A percentile compares a stretch with the other conserved stretches of the same genome.
phyloP scores from a whole-genome alignment of 2,797 vertebrate species.

The Salmo trutta region DNA sequence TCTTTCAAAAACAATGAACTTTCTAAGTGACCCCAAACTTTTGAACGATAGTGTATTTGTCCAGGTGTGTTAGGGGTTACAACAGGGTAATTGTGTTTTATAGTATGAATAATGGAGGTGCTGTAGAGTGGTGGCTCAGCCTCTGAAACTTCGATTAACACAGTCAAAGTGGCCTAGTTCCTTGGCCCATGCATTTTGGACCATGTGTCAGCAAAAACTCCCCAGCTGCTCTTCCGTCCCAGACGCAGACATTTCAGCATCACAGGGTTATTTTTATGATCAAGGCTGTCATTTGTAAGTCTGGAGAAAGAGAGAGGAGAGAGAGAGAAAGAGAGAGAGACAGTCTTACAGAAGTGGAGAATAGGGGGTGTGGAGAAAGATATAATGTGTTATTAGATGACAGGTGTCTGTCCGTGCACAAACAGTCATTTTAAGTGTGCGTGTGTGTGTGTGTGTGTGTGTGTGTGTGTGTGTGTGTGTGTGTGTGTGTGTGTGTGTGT shows the following conservation, averaged over 20 bases:
- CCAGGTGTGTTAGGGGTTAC: no score
- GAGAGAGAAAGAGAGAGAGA: slow-evolving; percentile 8
- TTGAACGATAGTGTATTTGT: no score
- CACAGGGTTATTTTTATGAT: slow-evolving; percentile 35
- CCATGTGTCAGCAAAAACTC: slow-evolving; percentile 41
- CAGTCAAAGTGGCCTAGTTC: slow-evolving; percentile 37
- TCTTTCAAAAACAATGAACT: no score
- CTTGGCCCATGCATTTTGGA: slow-evolving; percentile 52
- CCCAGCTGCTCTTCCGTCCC: slow-evolving; percentile 26
- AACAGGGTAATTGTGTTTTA: neutral
- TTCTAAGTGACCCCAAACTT: no score
- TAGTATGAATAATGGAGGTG: neutral
- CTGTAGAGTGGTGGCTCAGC: neutral
- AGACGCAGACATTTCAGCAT: slow-evolving; percentile 12
- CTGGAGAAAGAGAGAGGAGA: neutral
- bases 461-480: neutral
- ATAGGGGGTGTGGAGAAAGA: neutral
- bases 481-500: neutral
- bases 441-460: neutral
- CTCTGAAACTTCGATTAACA: neutral
- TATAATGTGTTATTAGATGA: neutral
- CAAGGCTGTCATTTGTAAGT: slow-evolving; percentile 27
- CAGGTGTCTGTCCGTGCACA: neutral
- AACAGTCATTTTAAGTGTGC: neutral
- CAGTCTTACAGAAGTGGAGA: slow-evolving; percentile 11